These are phyloP conservation scores for Dryadula phaetusa DNA, from an alignment of 2,888 invertebrate genomes.

Conservation along the genomic window DNA sequence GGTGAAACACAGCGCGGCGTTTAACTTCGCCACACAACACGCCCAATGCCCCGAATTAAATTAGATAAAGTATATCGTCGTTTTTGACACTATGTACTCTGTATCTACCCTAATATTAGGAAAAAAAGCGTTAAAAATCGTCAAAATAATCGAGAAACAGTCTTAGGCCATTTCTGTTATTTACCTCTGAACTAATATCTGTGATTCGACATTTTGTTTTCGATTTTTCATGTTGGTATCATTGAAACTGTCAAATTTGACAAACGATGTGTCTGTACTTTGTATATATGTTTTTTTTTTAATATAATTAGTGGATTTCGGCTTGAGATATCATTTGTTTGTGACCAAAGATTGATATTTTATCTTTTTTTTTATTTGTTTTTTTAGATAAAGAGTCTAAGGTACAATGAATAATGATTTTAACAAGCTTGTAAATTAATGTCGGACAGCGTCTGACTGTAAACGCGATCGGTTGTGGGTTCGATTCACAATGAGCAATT, in stretches of 20 bases:
- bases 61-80: too few species aligned
- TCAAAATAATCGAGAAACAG: neutral
- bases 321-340: constrained; percentile 18
- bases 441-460: too few species aligned
- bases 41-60: too few species aligned
- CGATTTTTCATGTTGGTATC: constrained; percentile 14
- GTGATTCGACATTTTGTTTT: constrained; percentile 13
- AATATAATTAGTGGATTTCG: constrained; percentile 12
- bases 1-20: too few species aligned
- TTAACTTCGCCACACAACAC: too few species aligned
- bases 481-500: too few species aligned
- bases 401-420: too few species aligned
- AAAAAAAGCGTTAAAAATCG: too few species aligned
- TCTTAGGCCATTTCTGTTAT: neutral
- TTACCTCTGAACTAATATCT: constrained; percentile 20
- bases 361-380: neutral
- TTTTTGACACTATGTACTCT: too few species aligned
- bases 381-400: neutral
- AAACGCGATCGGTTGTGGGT: too few species aligned
- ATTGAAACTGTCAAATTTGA: constrained; percentile 30
- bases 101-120: too few species aligned
- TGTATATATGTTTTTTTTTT: neutral
- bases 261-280: constrained; percentile 20
- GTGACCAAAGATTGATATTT: constrained; percentile 7
- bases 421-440: too few species aligned